phyloP scores from a whole-genome alignment of 2,113 vertebrate species.

The human (Homo sapiens) region GRCh38 chr4:201001-201500 shows the following conservation, averaged over 20 bases:
- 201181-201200: slow-evolving; percentile 77
- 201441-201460: slow-evolving; percentile 97
- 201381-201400: background rate
- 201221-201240: slow-evolving; percentile 69
- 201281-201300: slow-evolving; percentile 77
- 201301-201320: slow-evolving; percentile 71
- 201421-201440: slow-evolving; percentile 96
- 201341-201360: slow-evolving; percentile 72
- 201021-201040: slow-evolving; percentile 73
- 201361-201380: slow-evolving; percentile 70
- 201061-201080: slow-evolving; percentile 70
- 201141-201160: slow-evolving; percentile 84
- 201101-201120: slow-evolving; percentile 75
- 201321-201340: slow-evolving; percentile 65
- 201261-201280: slow-evolving; percentile 68
- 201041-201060: slow-evolving; percentile 71
- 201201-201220: slow-evolving; percentile 54
- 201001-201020: slow-evolving; percentile 76
- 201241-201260: slow-evolving; percentile 76
- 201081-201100: slow-evolving; percentile 70
- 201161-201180: slow-evolving; percentile 76
- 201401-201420: slow-evolving; percentile 89
- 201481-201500: slow-evolving; percentile 92
- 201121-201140: slow-evolving; percentile 85
- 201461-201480: slow-evolving; percentile 89